These are phyloP conservation scores for Dascillus cervinus DNA, from an alignment of 2,888 invertebrate species.

Conservation along the genomic window DNA sequence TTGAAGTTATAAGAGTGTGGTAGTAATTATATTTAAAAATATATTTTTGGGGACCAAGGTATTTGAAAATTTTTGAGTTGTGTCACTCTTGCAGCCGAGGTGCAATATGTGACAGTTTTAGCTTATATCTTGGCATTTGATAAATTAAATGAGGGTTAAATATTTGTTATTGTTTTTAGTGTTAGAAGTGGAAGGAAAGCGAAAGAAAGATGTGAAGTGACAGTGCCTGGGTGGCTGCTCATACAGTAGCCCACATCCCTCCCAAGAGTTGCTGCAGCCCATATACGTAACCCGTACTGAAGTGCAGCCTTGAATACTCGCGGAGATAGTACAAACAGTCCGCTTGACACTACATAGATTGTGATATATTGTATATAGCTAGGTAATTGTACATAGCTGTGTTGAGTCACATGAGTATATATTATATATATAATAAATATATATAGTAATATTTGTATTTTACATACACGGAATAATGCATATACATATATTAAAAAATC, in stretches of 20 bases:
- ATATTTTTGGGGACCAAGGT: no score
- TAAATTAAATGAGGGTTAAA: no score
- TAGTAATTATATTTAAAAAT: no score
- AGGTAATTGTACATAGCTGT: conserved; percentile 30
- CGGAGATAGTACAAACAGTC: conserved; percentile 23
- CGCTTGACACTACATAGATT: conserved; percentile 37
- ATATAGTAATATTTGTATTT: conserved; percentile 24
- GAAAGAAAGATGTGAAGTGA: conserved; percentile 45
- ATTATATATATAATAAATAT: conserved; percentile 12
- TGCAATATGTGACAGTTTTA: no score
- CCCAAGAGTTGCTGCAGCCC: conserved; percentile 26
- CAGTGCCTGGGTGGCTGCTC: conserved; percentile 39
- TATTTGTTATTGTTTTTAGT: conserved; percentile 28
- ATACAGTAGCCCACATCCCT: conserved; percentile 22
- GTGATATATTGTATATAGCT: conserved; percentile 41
- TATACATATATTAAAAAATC: conserved; percentile 28
- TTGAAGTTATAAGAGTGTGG: no score
- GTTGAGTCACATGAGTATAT: conserved; percentile 17
- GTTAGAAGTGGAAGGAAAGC: conserved; percentile 40
- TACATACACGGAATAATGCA: conserved; percentile 23
- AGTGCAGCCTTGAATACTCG: conserved; percentile 28
- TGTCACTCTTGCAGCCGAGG: no score
- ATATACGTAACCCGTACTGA: conserved; percentile 27
- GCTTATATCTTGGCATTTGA: no score
- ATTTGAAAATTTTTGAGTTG: no score